Base-by-base conservation (phyloP, 2,888 invertebrate genomes). In the Doris montereyensis region DNA sequence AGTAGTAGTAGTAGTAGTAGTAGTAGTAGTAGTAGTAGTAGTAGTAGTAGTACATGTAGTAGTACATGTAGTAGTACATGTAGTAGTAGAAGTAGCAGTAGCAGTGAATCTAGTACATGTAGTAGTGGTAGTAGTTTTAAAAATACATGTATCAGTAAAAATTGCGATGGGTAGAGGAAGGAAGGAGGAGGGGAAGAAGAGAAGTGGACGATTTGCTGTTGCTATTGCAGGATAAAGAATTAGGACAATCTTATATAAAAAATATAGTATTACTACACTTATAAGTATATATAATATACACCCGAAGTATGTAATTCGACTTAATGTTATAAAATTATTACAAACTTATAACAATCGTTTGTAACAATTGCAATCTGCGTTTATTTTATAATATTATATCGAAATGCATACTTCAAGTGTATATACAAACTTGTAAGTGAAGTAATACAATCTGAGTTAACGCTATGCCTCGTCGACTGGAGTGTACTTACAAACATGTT, bases 401-500 rank as follows among this genome's bases (percentile, higher is more conserved):
- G n/a, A n/a, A n/a, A n/a, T n/a, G n/a, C n/a, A n/a, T n/a, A n/a
- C n/a, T n/a, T n/a, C n/a, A n/a, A n/a, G n/a, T n/a, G n/a, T n/a
- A n/a, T n/a, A n/a, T n/a, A n/a, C n/a, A n/a, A n/a, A n/a, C n/a
- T n/a, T n/a, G n/a, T n/a, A n/a, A n/a, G n/a, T n/a, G n/a, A n/a
- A n/a, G n/a, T n/a, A n/a, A n/a, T n/a, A n/a, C n/a, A n/a, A n/a
- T n/a, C n/a, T n/a, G n/a, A n/a, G n/a, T n/a, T n/a, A n/a, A n/a
- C n/a, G n/a, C n/a, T n/a, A n/a, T n/a, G n/a, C n/a, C n/a, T n/a
- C n/a, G n/a, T 52, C 13, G 10, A 52, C 52, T 10, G 52, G 24
- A 1, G 30, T 58, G 28, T 65, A 76, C 83, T 77, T 83, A 89
- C 89, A 84, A 86, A 94, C 17, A 97, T 95, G 72, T 95, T 95